phyloP scores from a whole-genome alignment of 2,113 vertebrate species.

The Odontesthes bonariensis region DNA sequence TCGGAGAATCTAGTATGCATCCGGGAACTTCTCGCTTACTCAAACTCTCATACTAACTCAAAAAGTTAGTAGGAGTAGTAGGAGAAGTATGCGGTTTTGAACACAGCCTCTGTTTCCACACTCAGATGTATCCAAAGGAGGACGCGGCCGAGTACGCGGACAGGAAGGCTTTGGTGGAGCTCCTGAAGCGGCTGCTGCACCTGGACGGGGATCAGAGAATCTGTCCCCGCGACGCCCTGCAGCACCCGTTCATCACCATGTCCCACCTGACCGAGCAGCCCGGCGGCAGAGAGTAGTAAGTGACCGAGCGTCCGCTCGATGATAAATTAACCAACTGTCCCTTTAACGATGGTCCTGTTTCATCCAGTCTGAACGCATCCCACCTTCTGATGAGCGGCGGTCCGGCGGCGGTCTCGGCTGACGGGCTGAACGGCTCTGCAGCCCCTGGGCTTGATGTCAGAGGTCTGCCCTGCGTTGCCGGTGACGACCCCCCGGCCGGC shows the following conservation, averaged over 20 bases:
- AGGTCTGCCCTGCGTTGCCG: too few relatives aligned
- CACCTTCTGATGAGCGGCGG: not conserved
- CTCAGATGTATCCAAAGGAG: conserved; percentile 10
- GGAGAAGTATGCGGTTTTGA: too few relatives aligned
- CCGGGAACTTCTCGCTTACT: too few relatives aligned
- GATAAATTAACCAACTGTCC: too few relatives aligned
- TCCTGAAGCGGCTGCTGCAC: conserved; percentile 18
- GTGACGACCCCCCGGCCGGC: not conserved
- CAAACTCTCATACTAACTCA: too few relatives aligned
- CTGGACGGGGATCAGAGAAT: conserved; percentile 21
- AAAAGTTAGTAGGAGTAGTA: too few relatives aligned
- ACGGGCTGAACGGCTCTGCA: too few relatives aligned
- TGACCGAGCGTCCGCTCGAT: not conserved
- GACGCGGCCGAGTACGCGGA: not conserved
- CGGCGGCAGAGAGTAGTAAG: conserved; percentile 16
- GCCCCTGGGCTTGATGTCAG: too few relatives aligned
- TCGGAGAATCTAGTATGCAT: too few relatives aligned
- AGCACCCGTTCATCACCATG: conserved; percentile 17
- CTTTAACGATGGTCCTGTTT: not conserved
- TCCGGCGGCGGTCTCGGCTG: too few relatives aligned
- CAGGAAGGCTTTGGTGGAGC: conserved; percentile 19
- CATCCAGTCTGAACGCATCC: not conserved
- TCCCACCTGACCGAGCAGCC: not conserved
- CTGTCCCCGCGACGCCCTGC: conserved; percentile 18
- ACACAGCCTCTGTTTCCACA: too few relatives aligned